A percentile compares a stretch with the other conserved stretches of the same genome.
Evolutionary conservation across 2,797 vertebrate species (phyloP).

Genomic region (Xenentodon cancila): DNA sequence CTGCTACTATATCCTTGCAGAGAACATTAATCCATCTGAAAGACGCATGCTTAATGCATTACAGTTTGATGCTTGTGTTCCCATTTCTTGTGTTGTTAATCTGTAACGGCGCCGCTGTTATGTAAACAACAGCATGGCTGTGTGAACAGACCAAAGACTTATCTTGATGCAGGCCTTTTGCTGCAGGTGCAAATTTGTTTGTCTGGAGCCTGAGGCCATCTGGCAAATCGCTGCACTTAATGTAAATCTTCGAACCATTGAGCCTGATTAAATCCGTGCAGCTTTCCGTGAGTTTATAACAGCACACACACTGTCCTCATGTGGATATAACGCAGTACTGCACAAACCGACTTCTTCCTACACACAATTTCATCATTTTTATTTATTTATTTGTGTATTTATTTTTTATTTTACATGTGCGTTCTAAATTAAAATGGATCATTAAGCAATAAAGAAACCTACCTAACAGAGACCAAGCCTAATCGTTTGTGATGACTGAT

Average conservation of each 20-base stretch:
- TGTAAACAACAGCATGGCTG: constrained; percentile 16
- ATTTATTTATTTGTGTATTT: background rate
- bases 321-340: constrained; percentile 49
- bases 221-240: constrained; percentile 39
- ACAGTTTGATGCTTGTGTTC: background rate
- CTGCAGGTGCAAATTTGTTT: constrained; percentile 44
- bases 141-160: constrained; percentile 21
- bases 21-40: background rate
- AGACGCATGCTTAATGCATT: background rate
- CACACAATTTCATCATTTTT: background rate
- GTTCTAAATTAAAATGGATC: no score
- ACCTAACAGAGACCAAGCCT: no score
- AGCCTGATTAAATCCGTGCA: constrained; percentile 26
- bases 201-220: constrained; percentile 46
- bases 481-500: no score
- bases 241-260: constrained; percentile 23
- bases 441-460: no score
- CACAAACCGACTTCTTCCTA: background rate
- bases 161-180: constrained; percentile 29
- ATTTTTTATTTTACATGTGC: background rate
- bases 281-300: constrained; percentile 15
- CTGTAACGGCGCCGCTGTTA: background rate
- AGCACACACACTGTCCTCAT: constrained; percentile 55
- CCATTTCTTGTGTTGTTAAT: background rate
- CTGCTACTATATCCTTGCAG: background rate